phyloP scores from a whole-genome alignment of 2,888 invertebrate species.

The Falcaria lacertinaria region DNA sequence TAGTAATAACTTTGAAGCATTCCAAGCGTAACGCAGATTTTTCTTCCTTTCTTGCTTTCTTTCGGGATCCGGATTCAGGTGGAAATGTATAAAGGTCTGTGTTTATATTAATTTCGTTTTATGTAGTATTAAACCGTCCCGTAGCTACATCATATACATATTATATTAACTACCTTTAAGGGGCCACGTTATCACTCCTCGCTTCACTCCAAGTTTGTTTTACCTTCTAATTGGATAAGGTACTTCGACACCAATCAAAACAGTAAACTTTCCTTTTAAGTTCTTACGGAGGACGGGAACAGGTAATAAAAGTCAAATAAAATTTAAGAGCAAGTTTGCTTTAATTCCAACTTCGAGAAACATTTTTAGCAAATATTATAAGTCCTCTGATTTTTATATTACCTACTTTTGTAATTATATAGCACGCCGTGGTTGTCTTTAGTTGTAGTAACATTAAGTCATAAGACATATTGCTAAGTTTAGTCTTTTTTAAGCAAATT shows the following conservation, averaged over 20 bases:
- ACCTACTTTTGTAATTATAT: background rate
- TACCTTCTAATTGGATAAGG: slow-evolving; percentile 12
- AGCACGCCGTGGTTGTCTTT: too few species aligned
- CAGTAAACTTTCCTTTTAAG: slow-evolving; percentile 15
- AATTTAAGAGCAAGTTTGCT: background rate
- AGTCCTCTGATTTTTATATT: background rate
- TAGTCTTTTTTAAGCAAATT: too few species aligned
- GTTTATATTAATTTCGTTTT: too few species aligned
- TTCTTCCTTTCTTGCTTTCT: too few species aligned
- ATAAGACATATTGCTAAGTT: too few species aligned
- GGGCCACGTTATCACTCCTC: slow-evolving; percentile 7
- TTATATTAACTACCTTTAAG: background rate
- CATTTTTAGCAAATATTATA: background rate
- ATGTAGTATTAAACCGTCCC: too few species aligned
- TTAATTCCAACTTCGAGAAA: background rate
- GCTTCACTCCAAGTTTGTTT: slow-evolving; percentile 7
- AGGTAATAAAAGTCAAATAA: background rate
- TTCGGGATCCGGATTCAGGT: too few species aligned
- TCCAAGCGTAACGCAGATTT: too few species aligned
- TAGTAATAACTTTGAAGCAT: too few species aligned
- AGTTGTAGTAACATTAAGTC: too few species aligned
- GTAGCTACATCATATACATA: too few species aligned
- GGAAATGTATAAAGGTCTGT: too few species aligned
- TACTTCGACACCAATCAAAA: slow-evolving; percentile 16
- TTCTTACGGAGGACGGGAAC: slow-evolving; percentile 4